Percentiles rank a stretch among this genome's conserved stretches.
Evolutionary conservation across 1,140 invertebrate species (phyloP).

Genomic region (Papilio machaon): DNA sequence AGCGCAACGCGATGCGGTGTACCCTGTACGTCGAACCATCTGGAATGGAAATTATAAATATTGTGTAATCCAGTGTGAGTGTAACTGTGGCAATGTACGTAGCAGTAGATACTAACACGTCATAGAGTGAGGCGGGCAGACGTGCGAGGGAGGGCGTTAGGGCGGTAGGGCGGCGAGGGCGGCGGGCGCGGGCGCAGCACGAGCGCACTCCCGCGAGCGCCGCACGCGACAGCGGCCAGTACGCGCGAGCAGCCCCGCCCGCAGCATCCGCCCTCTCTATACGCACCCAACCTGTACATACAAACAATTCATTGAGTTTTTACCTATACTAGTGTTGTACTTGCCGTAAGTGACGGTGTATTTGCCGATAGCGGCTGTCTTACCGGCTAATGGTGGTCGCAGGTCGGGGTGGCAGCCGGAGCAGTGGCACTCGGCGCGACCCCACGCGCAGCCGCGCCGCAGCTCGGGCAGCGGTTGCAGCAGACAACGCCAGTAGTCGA

Average conservation of each 20-base stretch:
- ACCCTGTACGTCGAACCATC: slow-evolving; percentile 72
- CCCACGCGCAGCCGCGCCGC: slow-evolving; percentile 62
- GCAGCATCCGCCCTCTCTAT: slow-evolving; percentile 67
- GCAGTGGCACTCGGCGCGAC: slow-evolving; percentile 67
- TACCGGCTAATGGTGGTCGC: slow-evolving; percentile 58
- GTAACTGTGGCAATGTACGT: background rate
- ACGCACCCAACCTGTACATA: slow-evolving; percentile 64
- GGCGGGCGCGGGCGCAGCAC: slow-evolving; percentile 31
- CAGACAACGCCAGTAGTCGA: slow-evolving; percentile 68
- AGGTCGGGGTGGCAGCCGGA: slow-evolving; percentile 61
- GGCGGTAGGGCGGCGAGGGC: slow-evolving; percentile 50
- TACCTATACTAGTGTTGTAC: background rate
- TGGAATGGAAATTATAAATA: slow-evolving; percentile 45
- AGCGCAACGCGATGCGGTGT: slow-evolving; percentile 67
- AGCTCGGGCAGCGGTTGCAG: slow-evolving; percentile 63
- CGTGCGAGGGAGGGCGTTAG: slow-evolving; percentile 44
- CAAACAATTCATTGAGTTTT: background rate
- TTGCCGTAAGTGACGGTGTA: background rate
- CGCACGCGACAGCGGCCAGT: slow-evolving; percentile 61
- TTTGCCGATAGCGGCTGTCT: background rate
- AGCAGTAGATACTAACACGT: slow-evolving; percentile 42
- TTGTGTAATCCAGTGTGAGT: background rate
- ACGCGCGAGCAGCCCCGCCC: slow-evolving; percentile 56
- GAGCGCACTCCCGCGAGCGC: slow-evolving; percentile 55
- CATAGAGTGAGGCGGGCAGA: slow-evolving; percentile 43